A percentile compares a stretch with the other conserved stretches of the same genome.
Evolutionary conservation across 2,888 invertebrate genomes (phyloP).

Genomic region (Coenonympha arcania): DNA sequence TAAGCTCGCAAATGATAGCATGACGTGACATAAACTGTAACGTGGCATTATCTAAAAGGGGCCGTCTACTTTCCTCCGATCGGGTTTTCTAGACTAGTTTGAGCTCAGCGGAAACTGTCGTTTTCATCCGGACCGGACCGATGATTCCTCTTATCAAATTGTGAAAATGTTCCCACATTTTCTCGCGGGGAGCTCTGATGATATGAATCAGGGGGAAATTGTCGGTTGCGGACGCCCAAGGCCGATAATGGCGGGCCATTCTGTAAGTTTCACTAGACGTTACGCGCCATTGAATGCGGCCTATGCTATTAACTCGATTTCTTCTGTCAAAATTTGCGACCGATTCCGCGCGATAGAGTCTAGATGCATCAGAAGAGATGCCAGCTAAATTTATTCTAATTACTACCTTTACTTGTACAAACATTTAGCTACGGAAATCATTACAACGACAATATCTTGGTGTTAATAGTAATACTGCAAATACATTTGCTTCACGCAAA

Average conservation of each 20-base stretch:
- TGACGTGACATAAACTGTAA: slow-evolving; percentile 35
- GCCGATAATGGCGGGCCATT: slow-evolving; percentile 65
- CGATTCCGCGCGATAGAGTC: not conserved
- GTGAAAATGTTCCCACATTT: slow-evolving; percentile 74
- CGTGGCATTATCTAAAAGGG: slow-evolving; percentile 50
- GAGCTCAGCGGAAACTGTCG: slow-evolving; percentile 69
- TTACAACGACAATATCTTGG: too few species aligned
- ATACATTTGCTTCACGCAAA: too few species aligned
- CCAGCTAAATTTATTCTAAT: not conserved
- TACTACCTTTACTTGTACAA: too few species aligned
- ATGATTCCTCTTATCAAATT: slow-evolving; percentile 71
- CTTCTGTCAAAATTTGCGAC: slow-evolving; percentile 16
- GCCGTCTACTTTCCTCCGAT: slow-evolving; percentile 62
- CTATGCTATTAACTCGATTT: slow-evolving; percentile 30
- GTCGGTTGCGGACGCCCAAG: slow-evolving; percentile 56
- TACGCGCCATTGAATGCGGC: slow-evolving; percentile 51
- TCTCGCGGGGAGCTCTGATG: slow-evolving; percentile 61
- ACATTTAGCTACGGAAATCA: too few species aligned
- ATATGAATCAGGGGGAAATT: slow-evolving; percentile 72
- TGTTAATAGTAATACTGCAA: too few species aligned
- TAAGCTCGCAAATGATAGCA: slow-evolving; percentile 27
- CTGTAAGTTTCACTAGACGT: slow-evolving; percentile 70
- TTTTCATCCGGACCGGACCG: slow-evolving; percentile 63
- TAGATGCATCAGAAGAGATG: not conserved
- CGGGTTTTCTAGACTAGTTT: slow-evolving; percentile 61